These are phyloP conservation scores for Megaceryle maxima DNA, from an alignment of 2,113 vertebrate species.

Conservation along the genomic window DNA sequence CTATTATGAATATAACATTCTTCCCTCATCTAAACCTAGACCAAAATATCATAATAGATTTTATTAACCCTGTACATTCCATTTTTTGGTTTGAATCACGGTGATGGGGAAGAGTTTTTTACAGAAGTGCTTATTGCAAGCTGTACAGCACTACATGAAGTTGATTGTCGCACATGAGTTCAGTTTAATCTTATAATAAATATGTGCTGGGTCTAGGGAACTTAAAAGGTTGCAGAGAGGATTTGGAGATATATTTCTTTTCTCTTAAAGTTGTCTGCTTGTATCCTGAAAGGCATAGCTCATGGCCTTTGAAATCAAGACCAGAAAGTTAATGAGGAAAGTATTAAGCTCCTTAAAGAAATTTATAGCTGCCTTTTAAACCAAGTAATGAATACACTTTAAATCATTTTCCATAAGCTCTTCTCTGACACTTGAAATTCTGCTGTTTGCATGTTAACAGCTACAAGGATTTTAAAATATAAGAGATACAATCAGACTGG, in stretches of 20 bases:
- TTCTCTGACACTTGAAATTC: neutral
- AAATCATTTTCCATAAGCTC: conserved; percentile 27
- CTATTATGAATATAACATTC: conserved; percentile 39
- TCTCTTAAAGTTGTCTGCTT: neutral
- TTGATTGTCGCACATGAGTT: neutral
- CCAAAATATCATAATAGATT: neutral
- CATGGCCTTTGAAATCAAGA: neutral
- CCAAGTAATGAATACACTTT: conserved; percentile 11
- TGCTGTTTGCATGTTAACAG: neutral
- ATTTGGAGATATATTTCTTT: neutral
- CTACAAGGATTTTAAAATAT: neutral
- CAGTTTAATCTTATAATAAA: neutral
- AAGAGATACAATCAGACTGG: neutral
- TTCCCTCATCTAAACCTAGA: neutral
- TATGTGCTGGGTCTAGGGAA: neutral
- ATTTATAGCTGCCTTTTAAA: conserved; percentile 1
- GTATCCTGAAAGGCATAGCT: neutral
- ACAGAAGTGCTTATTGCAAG: neutral
- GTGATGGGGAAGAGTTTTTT: neutral
- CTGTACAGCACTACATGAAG: neutral
- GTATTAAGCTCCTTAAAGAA: conserved; percentile 25
- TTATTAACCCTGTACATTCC: conserved; percentile 24
- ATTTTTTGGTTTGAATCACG: neutral
- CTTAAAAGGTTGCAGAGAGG: neutral
- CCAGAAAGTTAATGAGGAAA: conserved; percentile 19